Percentiles rank a stretch among this genome's conserved stretches.
Conservation (phyloP, 1,140 invertebrate genomes). For the Stegodyphus mimosarum region DNA sequence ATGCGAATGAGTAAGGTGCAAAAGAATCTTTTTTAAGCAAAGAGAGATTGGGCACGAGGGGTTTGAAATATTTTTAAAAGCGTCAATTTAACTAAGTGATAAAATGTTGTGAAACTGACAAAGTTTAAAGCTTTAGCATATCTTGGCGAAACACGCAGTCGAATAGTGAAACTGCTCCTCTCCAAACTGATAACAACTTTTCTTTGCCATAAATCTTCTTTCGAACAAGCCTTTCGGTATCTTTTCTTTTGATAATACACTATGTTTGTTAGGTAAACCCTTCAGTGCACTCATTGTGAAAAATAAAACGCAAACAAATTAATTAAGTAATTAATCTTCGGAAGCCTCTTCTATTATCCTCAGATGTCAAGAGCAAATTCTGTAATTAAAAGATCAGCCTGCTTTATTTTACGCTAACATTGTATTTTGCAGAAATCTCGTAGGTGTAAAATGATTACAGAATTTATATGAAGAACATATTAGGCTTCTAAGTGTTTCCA, state of each 20-base stretch:
- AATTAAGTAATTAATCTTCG: slow-evolving; percentile 45
- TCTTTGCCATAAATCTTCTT: slow-evolving; percentile 7
- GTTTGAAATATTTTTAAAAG: not conserved
- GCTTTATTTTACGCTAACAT: too few relatives aligned
- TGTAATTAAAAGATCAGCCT: too few relatives aligned
- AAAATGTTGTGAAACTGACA: slow-evolving; percentile 16
- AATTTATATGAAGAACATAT: too few relatives aligned
- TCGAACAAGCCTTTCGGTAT: not conserved
- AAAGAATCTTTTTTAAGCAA: not conserved
- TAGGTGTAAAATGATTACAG: too few relatives aligned
- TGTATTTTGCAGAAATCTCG: too few relatives aligned
- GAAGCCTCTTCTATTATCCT: not conserved
- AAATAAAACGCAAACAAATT: slow-evolving; percentile 17
- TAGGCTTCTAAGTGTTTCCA: too few relatives aligned
- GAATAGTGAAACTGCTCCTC: slow-evolving; percentile 16
- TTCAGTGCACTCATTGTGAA: not conserved
- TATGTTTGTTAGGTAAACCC: not conserved
- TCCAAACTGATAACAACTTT: slow-evolving; percentile 43
- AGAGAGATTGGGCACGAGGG: too few relatives aligned
- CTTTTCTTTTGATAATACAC: not conserved
- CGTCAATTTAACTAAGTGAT: not conserved
- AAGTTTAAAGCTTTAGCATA: slow-evolving; percentile 32
- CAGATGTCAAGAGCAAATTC: too few relatives aligned
- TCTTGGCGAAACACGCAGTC: slow-evolving; percentile 25
- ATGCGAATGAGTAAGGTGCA: too few relatives aligned